Evolutionary conservation across 2,888 invertebrate species (phyloP), one percentile per base, ranked within the genome.

Genomic region (Drosophila siamana): DNA sequence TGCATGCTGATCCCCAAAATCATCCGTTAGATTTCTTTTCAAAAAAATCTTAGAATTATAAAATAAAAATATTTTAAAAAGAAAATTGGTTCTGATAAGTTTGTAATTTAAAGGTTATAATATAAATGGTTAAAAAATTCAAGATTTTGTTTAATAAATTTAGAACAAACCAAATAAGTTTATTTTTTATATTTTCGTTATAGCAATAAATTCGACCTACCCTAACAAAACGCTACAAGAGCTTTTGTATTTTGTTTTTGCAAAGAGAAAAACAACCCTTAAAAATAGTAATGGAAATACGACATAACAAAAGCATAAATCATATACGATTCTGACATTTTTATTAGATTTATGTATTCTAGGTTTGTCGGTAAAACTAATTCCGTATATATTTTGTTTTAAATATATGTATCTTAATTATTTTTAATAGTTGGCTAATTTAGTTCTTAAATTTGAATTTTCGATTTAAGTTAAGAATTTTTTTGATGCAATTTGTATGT

Each of bases 351-450:
- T 72, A 78, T 59, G 68, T 78, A 74, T 74, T 78, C 78, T 74
- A 73, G 40, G 74, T 36, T 69, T 64, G n/a, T 78, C 73, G 86
- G 84, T 86, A 85, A 79, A 80, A 69, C 81, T 80, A 83, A 77
- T 62, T 77, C 78, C 65, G 80, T 67, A 65, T 74, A 75, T 76
- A 84, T 67, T 77, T 67, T 56, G 15, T 55, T 50, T 64, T 69
- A 60, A 77, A 66, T 74, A 62, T 65, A 62, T 47, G 24, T 63
- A 60, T 60, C 78, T 74, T 74, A 78, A 74, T 78, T 74, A 63
- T 28, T 59, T 75, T 59, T 62, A 65, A 65, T 80, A 76, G 80
- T 76, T 68, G 59, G 59, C 77, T 78, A 78, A 72, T 80, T 76
- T 80, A 80, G 60, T 68, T 62, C 77, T 71, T 80, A 77, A 72